Percentiles rank a stretch among this genome's conserved stretches.
Conservation (phyloP, 1,140 invertebrate genomes). For the Drosophila biarmipes region DNA sequence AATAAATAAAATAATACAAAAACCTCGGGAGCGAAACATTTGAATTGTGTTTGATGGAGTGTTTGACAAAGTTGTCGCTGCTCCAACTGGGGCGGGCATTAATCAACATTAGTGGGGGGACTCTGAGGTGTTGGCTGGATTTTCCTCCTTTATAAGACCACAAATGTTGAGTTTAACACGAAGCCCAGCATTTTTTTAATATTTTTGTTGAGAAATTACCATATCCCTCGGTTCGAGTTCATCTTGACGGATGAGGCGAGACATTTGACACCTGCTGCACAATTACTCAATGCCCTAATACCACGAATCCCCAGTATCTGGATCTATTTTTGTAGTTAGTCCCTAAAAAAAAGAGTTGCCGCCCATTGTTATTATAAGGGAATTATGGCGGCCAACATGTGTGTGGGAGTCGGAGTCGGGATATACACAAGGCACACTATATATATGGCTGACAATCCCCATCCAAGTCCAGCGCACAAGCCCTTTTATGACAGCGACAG, state of each 20-base stretch:
- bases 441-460: conserved; percentile 13
- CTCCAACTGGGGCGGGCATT: conserved; percentile 57
- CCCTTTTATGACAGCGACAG: conserved; percentile 71
- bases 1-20: conserved; percentile 34
- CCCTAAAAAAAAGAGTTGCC: conserved; percentile 62
- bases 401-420: conserved; percentile 49
- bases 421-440: not conserved
- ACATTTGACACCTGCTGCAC: conserved; percentile 79
- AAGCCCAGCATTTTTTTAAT: conserved; percentile 59
- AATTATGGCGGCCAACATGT: conserved; percentile 45
- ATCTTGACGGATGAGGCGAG: conserved; percentile 51
- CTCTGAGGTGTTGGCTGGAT: not conserved
- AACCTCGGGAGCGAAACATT: conserved; percentile 51
- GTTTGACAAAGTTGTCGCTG: conserved; percentile 76
- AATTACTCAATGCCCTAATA: conserved; percentile 77
- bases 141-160: conserved; percentile 67
- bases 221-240: conserved; percentile 45
- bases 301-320: conserved; percentile 49
- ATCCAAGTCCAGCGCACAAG: conserved; percentile 27
- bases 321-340: conserved; percentile 57
- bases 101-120: conserved; percentile 44
- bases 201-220: conserved; percentile 74
- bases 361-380: conserved; percentile 52
- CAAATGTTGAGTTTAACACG: conserved; percentile 73
- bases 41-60: conserved; percentile 79